Base-by-base conservation (phyloP, 2,888 invertebrate genomes). In the Patella depressa region DNA sequence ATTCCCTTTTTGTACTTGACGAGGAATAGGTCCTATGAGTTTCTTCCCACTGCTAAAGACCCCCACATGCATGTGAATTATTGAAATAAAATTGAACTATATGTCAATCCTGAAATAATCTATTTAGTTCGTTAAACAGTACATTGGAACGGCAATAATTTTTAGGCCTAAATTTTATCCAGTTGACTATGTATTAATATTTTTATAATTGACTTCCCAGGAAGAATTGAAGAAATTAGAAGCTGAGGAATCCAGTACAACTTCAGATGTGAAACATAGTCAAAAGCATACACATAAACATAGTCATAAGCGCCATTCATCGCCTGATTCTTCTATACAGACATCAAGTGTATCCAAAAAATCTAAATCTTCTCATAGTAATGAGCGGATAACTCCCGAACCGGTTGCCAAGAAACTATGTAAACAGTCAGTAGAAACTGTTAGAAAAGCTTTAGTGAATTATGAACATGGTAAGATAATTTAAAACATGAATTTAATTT, bases 201-300 rank as follows among this genome's bases (percentile, higher is more conserved):
- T 24, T 45, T 73, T 14, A 11, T 29, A 70, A 7, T 53, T 57
- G 59, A 15, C n/a, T 72, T 80, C 76, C 1, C 74, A 81, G 82
- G 80, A 82, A 79, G 81, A 81, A 72, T 75, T 82, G 9, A 79
- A 80, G 74, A 79, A 75, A 74, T 55, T 78, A 54, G 81, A 81
- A 65, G 65, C 59, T 24, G 53, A 73, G 53, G 65, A 65, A 69
- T 34, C 55, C 69, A 72, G 53, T 54, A 55, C 72, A 78, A 17
- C 65, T 72, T 17, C 71, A 54, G 34, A 54, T 55, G 9, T 53
- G 65, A 65, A 19, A 1, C 65, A 65, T 14, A 19, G 24, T 19
- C 19, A 65, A 19, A 65, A 65, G 24, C 45, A 45, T 45, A 45
- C 9, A 1, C 45, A 45, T 45, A 45, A 45, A 9, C 45, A 45